Evolutionary conservation across 30 jellyfish, hydroid and myxozoan species (phyloP).

Genomic region (Aurelia sp.): DNA sequence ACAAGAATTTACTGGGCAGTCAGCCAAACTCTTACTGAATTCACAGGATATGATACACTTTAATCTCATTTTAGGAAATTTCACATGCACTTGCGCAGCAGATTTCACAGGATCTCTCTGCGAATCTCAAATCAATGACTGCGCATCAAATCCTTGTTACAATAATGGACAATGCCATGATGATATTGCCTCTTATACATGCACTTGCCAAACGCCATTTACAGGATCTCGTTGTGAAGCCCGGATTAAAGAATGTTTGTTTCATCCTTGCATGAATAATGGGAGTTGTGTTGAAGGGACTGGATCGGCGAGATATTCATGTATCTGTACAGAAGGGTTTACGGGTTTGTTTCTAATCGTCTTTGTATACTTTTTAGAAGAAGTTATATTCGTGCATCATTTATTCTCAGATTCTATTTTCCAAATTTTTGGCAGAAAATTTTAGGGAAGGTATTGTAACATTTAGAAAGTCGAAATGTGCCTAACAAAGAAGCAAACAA

Average conservation of each 20-base stretch:
- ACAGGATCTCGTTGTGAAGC: conserved; percentile 42
- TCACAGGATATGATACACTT: too few relatives aligned
- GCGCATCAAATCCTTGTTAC: conserved; percentile 54
- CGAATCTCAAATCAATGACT: conserved; percentile 32
- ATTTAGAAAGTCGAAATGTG: too few relatives aligned
- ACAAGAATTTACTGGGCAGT: too few relatives aligned
- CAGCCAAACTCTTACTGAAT: too few relatives aligned
- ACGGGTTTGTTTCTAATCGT: conserved; percentile 4
- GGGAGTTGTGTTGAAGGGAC: conserved; percentile 38
- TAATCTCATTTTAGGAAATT: conserved; percentile 18
- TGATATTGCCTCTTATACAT: conserved; percentile 10
- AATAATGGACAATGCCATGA: conserved; percentile 68
- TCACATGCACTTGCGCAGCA: conserved; percentile 42
- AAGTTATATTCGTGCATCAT: too few relatives aligned
- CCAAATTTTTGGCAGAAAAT: too few relatives aligned
- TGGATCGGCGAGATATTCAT: conserved; percentile 17
- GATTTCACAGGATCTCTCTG: conserved; percentile 60
- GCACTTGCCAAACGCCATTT: conserved; percentile 30
- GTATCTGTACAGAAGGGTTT: conserved; percentile 30
- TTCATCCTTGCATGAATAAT: conserved; percentile 10
- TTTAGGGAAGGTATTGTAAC: too few relatives aligned
- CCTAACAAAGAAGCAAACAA: too few relatives aligned
- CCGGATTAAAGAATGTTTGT: conserved; percentile 4
- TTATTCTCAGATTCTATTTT: too few relatives aligned
- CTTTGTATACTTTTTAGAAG: too few relatives aligned